Evolutionary conservation across 2,888 invertebrate species (phyloP).

Genomic region (Ennomos erosarius): DNA sequence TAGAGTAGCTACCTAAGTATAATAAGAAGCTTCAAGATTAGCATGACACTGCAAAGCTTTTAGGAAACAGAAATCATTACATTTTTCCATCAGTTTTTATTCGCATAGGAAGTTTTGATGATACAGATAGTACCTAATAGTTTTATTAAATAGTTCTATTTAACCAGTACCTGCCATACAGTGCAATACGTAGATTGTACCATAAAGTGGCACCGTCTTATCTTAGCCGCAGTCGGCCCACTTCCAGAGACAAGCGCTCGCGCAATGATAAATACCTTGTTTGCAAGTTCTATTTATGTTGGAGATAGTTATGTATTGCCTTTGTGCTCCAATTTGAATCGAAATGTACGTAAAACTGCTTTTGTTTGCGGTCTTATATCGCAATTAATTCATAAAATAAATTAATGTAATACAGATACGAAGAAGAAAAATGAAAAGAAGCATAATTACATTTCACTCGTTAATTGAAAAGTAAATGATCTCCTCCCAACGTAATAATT

Average conservation of each 20-base stretch:
- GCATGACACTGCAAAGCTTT: no score
- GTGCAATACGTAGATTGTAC: constrained; percentile 21
- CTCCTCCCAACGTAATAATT: background rate
- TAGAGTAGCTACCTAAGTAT: no score
- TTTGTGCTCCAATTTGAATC: constrained; percentile 19
- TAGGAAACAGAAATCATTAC: background rate
- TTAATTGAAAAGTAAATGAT: no score
- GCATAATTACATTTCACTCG: no score
- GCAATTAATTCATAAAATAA: no score
- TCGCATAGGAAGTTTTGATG: constrained; percentile 8
- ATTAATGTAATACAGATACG: no score
- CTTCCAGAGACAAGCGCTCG: constrained; percentile 28
- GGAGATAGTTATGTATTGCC: constrained; percentile 31
- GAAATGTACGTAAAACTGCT: constrained; percentile 10
- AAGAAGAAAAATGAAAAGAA: no score
- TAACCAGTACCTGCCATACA: constrained; percentile 18
- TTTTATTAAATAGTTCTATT: constrained; percentile 15
- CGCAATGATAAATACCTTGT: constrained; percentile 35
- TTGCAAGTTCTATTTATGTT: constrained; percentile 28
- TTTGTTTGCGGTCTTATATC: no score
- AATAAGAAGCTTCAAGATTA: no score
- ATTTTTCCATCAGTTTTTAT: background rate
- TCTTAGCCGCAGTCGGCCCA: constrained; percentile 29
- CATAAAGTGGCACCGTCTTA: constrained; percentile 29
- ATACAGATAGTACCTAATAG: constrained; percentile 10